Conservation (phyloP, 1,140 invertebrate species). For the Drosophila nikananu region DNA sequence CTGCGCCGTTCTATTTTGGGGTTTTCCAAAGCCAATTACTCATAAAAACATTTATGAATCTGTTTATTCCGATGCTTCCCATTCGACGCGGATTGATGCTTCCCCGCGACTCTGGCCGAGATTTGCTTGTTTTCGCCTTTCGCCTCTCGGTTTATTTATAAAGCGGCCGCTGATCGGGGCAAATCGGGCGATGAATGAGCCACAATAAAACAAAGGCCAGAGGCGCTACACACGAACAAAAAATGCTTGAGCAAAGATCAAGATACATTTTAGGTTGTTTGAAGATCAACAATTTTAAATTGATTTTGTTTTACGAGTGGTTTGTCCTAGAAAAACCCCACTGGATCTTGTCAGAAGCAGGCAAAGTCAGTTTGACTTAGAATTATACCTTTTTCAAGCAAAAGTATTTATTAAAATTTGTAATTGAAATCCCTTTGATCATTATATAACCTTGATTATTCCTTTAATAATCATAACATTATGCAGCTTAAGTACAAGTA, state of each 20-base stretch:
- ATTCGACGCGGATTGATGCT: conserved; percentile 37
- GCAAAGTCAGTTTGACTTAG: not conserved
- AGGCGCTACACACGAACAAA: conserved; percentile 27
- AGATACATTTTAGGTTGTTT: not conserved
- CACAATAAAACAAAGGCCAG: conserved; percentile 49
- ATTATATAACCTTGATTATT: not conserved
- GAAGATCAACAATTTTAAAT: not conserved
- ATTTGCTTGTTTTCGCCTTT: conserved; percentile 26
- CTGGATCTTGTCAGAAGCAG: not conserved
- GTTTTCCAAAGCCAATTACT: conserved; percentile 64
- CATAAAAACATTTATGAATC: conserved; percentile 79
- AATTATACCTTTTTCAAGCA: not conserved
- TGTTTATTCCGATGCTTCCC: conserved; percentile 69
- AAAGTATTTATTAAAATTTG: not conserved
- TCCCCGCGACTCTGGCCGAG: conserved; percentile 22
- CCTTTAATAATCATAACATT: not conserved
- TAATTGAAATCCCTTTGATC: not conserved
- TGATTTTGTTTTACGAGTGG: not conserved
- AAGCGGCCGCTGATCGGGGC: conserved; percentile 15
- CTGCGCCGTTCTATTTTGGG: conserved; percentile 41
- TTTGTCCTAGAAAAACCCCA: not conserved
- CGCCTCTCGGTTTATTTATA: conserved; percentile 49
- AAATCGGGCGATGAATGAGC: conserved; percentile 60
- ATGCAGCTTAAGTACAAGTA: too few species aligned
- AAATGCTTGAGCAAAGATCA: not conserved